phyloP scores from a whole-genome alignment of 2,888 invertebrate species.

The Syrista parreyssii region DNA sequence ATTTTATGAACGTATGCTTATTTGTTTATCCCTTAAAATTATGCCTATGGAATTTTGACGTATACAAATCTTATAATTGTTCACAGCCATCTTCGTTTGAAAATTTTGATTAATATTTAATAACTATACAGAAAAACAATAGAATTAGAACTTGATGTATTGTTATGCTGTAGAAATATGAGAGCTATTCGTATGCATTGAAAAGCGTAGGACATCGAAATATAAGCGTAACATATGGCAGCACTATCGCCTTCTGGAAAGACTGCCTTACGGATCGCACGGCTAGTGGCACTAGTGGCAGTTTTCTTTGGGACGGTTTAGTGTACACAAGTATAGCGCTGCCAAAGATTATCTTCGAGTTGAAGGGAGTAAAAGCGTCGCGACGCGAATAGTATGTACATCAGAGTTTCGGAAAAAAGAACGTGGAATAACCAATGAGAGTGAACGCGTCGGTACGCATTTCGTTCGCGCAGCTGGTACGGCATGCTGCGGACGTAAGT shows the following conservation, averaged over 20 bases:
- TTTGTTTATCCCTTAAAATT: background rate
- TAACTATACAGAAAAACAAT: background rate
- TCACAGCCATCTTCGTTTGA: background rate
- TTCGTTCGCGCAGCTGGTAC: constrained; percentile 6
- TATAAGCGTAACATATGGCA: constrained; percentile 22
- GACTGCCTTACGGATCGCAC: background rate
- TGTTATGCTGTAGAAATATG: background rate
- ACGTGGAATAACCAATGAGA: constrained; percentile 5
- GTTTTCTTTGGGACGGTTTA: constrained; percentile 34
- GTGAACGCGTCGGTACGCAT: constrained; percentile 8
- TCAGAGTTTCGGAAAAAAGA: background rate
- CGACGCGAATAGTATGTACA: background rate
- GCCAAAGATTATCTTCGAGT: background rate
- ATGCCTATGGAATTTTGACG: background rate
- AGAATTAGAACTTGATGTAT: background rate
- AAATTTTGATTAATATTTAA: background rate
- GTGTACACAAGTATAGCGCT: background rate
- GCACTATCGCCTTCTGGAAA: constrained; percentile 31
- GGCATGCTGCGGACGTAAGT: constrained; percentile 26
- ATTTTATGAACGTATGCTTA: too few relatives aligned
- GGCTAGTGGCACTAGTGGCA: constrained; percentile 27
- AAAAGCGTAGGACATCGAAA: background rate
- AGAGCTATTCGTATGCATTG: background rate
- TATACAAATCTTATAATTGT: background rate
- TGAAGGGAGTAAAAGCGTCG: background rate